Percentiles rank a stretch among this genome's conserved stretches.
phyloP scores from a whole-genome alignment of 2,113 vertebrate genomes.

The Nanger granti region DNA sequence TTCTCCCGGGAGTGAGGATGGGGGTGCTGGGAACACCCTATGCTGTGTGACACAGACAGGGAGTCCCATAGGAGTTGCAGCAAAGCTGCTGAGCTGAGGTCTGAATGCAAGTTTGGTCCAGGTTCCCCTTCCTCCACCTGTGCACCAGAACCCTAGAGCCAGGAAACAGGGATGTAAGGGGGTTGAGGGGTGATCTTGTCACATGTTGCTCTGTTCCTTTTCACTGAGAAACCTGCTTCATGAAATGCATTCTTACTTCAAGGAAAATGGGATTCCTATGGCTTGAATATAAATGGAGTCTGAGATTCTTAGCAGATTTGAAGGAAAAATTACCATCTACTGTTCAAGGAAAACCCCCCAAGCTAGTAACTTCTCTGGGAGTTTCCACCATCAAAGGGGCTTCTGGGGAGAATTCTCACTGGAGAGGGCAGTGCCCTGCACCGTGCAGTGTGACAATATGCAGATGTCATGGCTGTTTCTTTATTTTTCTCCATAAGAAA shows the following conservation, averaged over 20 bases:
- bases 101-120: neutral
- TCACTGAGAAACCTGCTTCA: neutral
- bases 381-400: neutral
- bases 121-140: neutral
- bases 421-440: neutral
- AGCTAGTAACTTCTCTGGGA: neutral
- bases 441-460: fast-evolving
- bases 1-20: neutral
- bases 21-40: neutral
- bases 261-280: neutral
- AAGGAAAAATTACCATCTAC: neutral
- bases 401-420: neutral
- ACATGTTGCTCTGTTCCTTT: neutral
- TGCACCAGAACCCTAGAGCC: neutral
- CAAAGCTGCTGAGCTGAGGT: neutral
- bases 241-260: neutral
- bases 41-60: neutral
- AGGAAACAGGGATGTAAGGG: neutral
- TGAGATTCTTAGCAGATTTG: neutral
- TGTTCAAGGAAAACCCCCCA: neutral
- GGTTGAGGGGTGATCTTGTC: neutral
- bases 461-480: neutral
- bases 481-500: neutral
- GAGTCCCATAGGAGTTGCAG: neutral
- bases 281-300: neutral